Evolutionary conservation across 2,888 invertebrate genomes (phyloP).

Genomic region (Mythimna loreyi): DNA sequence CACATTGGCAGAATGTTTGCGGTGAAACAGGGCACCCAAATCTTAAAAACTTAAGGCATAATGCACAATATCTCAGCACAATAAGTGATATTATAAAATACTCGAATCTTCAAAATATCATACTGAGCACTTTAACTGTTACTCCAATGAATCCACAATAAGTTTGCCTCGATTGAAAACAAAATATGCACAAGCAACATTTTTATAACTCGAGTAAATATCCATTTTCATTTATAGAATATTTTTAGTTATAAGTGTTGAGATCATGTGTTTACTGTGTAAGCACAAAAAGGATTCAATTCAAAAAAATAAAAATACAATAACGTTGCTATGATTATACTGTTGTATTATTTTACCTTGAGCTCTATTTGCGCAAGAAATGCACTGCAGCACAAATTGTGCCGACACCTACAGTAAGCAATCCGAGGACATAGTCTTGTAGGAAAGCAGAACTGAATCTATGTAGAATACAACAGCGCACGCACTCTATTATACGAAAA

Average conservation of each 20-base stretch:
- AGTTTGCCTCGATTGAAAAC: slow-evolving; percentile 84
- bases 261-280: slow-evolving; percentile 93
- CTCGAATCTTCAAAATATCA: slow-evolving; percentile 80
- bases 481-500: too few species aligned
- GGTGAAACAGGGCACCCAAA: slow-evolving; percentile 85
- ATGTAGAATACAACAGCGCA: background rate
- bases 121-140: slow-evolving; percentile 83
- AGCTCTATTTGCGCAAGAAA: slow-evolving; percentile 10
- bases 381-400: slow-evolving; percentile 9
- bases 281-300: slow-evolving; percentile 93
- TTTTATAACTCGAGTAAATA: slow-evolving; percentile 83
- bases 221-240: slow-evolving; percentile 91
- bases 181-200: slow-evolving; percentile 88
- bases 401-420: background rate
- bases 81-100: slow-evolving; percentile 80
- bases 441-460: background rate
- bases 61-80: slow-evolving; percentile 89
- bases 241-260: slow-evolving; percentile 94
- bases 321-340: slow-evolving; percentile 93
- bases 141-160: slow-evolving; percentile 82
- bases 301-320: slow-evolving; percentile 92
- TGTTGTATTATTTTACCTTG: slow-evolving; percentile 79
- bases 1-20: slow-evolving; percentile 84
- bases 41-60: slow-evolving; percentile 82
- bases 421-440: background rate